These are phyloP conservation scores for Plagiodera versicolora DNA, from an alignment of 2,888 invertebrate genomes.

Conservation along the genomic window DNA sequence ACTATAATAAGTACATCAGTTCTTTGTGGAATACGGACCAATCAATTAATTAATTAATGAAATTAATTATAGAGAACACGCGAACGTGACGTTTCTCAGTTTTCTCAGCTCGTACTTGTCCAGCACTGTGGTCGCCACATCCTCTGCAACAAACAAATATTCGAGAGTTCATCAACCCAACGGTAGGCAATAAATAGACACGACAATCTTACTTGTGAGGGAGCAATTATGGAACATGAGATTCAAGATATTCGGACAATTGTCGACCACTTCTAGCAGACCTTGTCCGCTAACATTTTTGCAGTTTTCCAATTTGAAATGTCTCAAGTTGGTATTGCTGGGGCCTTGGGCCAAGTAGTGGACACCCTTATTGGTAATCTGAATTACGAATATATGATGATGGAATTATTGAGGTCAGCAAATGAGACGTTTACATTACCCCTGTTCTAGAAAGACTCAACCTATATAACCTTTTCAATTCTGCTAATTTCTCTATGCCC, in stretches of 20 bases:
- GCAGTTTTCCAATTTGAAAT: conserved; percentile 48
- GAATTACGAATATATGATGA: conserved; percentile 7
- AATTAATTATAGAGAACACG: no score
- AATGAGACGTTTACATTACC: conserved; percentile 36
- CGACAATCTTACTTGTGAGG: conserved; percentile 23
- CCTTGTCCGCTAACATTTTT: conserved; percentile 41
- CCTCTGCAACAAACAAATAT: no score
- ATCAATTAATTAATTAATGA: no score
- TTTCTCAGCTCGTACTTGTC: no score
- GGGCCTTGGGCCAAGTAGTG: conserved; percentile 40
- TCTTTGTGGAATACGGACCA: no score
- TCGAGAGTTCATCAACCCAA: no score
- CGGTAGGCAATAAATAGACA: no score
- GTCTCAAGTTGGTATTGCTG: conserved; percentile 42
- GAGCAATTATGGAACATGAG: conserved; percentile 43
- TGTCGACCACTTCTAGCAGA: conserved; percentile 41
- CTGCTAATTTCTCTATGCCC: conserved; percentile 41
- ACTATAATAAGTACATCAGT: no score
- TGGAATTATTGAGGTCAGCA: no score
- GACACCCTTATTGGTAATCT: conserved; percentile 49
- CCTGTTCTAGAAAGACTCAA: conserved; percentile 50
- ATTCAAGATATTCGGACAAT: conserved; percentile 46
- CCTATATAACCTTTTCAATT: conserved; percentile 42
- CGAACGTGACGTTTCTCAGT: no score
- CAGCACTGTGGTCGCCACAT: no score